These are phyloP conservation scores for Erpobdella octoculata DNA, from an alignment of 2,888 invertebrate species.

Conservation along the genomic window DNA sequence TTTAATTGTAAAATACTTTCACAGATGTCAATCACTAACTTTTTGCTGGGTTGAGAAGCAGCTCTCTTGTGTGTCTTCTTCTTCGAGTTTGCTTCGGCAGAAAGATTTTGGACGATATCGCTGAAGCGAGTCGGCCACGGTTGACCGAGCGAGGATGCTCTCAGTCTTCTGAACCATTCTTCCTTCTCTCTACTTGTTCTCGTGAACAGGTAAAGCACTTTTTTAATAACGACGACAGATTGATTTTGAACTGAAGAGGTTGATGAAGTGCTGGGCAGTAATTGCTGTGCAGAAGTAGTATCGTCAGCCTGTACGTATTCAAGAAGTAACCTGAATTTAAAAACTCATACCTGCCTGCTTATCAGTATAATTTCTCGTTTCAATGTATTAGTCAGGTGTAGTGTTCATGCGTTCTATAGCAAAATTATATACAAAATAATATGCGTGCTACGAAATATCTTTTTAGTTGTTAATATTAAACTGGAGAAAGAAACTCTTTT, in stretches of 20 bases:
- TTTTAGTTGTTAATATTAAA: no score
- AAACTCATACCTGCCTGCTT: no score
- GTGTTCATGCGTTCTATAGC: no score
- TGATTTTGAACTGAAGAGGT: background rate
- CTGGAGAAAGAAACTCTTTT: no score
- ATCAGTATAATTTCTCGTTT: no score
- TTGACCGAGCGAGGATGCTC: constrained; percentile 32
- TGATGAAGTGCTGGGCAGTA: background rate
- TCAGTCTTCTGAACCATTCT: constrained; percentile 64
- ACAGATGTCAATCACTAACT: background rate
- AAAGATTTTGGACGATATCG: constrained; percentile 22
- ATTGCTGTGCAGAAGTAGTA: no score
- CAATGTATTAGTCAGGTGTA: no score
- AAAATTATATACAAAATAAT: no score
- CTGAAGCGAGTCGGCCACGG: constrained; percentile 33
- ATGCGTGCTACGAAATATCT: no score
- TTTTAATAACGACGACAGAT: background rate
- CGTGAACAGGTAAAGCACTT: constrained; percentile 29
- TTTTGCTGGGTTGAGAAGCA: background rate
- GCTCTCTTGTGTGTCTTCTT: constrained; percentile 5
- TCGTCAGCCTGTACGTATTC: background rate
- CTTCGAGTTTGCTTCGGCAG: background rate
- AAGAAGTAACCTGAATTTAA: no score
- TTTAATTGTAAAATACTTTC: no score
- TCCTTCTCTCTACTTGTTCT: constrained; percentile 47